Evolutionary conservation across 2,113 vertebrate genomes (phyloP).

Genomic region (Choloepus hoffmanni): DNA sequence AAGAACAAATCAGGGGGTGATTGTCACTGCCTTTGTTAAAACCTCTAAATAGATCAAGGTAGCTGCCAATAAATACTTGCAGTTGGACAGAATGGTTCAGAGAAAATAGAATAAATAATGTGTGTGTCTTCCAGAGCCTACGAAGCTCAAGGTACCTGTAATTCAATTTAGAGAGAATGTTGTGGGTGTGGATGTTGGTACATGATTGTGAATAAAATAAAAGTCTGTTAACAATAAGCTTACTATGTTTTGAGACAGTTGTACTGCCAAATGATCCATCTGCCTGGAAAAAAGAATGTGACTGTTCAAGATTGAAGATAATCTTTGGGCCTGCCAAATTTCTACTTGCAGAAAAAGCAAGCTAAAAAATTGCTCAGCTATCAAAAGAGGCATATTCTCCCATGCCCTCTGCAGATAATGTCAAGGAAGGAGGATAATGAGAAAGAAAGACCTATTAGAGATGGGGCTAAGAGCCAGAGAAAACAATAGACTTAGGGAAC

Average conservation of each 20-base stretch:
- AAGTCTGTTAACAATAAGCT: neutral
- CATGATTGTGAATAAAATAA: neutral
- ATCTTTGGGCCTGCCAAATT: neutral
- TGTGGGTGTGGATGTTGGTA: neutral
- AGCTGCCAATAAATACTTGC: neutral
- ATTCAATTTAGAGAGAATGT: neutral
- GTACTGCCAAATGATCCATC: neutral
- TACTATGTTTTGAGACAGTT: neutral
- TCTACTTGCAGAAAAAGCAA: neutral
- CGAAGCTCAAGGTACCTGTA: neutral
- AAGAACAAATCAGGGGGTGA: neutral
- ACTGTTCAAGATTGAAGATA: neutral
- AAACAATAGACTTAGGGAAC: neutral
- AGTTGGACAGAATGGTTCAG: neutral
- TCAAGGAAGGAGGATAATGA: neutral
- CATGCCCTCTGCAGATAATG: neutral
- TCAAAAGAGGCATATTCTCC: neutral
- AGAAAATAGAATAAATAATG: neutral
- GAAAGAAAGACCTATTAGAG: neutral
- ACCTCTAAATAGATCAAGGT: neutral
- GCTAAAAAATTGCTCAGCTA: neutral
- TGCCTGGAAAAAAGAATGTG: neutral
- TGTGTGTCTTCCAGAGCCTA: neutral
- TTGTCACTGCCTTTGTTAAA: neutral
- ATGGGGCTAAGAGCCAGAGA: neutral